Percentiles rank a stretch among this genome's conserved stretches.
Conservation (phyloP, 2,888 invertebrate genomes). For the Micropterix aruncella region DNA sequence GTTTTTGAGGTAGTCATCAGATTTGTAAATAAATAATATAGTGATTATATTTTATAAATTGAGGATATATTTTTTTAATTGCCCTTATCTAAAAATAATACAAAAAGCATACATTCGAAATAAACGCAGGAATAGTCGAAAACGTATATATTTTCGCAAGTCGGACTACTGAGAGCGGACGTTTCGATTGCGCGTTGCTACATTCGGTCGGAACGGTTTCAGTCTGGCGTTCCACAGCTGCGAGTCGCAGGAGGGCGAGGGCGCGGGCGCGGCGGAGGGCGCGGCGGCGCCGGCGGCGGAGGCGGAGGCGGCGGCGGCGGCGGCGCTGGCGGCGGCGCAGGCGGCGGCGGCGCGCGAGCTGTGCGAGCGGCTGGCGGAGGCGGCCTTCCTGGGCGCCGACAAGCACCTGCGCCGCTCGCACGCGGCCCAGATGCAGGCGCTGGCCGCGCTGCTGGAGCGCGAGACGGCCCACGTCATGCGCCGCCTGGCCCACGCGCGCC, state of each 20-base stretch:
- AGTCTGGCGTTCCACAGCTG: slow-evolving; percentile 4
- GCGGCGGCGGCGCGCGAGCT: slow-evolving; percentile 35
- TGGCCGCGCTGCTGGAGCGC: slow-evolving; percentile 51
- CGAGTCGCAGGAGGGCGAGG: slow-evolving; percentile 12
- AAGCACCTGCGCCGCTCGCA: slow-evolving; percentile 70
- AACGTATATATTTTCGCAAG: too few species aligned
- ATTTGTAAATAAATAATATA: too few species aligned
- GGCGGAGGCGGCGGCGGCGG: slow-evolving; percentile 20
- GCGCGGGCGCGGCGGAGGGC: slow-evolving; percentile 4
- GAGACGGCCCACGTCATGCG: slow-evolving; percentile 65
- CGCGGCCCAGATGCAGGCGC: slow-evolving; percentile 62
- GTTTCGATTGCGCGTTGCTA: too few species aligned
- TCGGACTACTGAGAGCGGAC: too few species aligned
- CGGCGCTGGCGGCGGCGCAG: slow-evolving; percentile 20
- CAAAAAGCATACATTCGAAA: too few species aligned
- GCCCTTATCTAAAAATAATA: too few species aligned
- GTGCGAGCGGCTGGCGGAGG: slow-evolving; percentile 73
- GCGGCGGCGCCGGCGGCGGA: slow-evolving; percentile 11
- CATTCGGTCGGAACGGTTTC: too few species aligned
- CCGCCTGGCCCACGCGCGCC: slow-evolving; percentile 65
- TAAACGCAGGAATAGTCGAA: too few species aligned
- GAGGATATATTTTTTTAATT: too few species aligned
- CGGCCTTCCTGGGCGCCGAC: slow-evolving; percentile 60
- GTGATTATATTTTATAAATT: too few species aligned
- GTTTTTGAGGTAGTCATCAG: too few species aligned